Evolutionary conservation across 2,113 vertebrate genomes (phyloP).

Genomic region (Tamias sibiricus): DNA sequence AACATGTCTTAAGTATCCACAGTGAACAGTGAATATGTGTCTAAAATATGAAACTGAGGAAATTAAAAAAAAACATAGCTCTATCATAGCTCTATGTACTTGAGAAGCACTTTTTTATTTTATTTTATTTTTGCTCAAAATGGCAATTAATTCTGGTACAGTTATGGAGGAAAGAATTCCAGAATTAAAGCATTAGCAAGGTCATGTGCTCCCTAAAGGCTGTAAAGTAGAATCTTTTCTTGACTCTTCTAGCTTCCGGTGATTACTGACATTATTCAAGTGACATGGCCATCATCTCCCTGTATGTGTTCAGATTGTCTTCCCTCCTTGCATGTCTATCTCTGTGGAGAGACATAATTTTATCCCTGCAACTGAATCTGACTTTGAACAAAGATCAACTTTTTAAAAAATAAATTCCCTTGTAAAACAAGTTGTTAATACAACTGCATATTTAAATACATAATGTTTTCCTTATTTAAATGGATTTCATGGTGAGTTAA

Average conservation of each 20-base stretch:
- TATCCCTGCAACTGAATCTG: background rate
- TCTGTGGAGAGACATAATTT: background rate
- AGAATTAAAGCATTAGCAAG: background rate
- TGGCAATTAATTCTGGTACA: background rate
- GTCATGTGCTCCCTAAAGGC: background rate
- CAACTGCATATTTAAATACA: background rate
- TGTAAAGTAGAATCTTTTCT: background rate
- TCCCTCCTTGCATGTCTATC: background rate
- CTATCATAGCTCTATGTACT: background rate
- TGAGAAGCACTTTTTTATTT: background rate
- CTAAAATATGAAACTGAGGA: background rate
- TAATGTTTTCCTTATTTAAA: background rate
- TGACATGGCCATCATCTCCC: background rate
- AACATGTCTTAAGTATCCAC: background rate
- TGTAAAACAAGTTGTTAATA: background rate
- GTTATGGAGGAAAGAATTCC: background rate
- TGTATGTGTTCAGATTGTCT: background rate
- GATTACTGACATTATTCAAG: background rate
- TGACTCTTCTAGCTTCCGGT: background rate
- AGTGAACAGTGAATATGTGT: background rate
- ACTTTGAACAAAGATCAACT: background rate
- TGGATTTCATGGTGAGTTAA: background rate
- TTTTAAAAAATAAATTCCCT: background rate
- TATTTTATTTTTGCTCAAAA: background rate
- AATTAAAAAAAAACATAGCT: background rate